phyloP scores from a whole-genome alignment of 2,797 vertebrate species.

The Centroberyx gerrardi region DNA sequence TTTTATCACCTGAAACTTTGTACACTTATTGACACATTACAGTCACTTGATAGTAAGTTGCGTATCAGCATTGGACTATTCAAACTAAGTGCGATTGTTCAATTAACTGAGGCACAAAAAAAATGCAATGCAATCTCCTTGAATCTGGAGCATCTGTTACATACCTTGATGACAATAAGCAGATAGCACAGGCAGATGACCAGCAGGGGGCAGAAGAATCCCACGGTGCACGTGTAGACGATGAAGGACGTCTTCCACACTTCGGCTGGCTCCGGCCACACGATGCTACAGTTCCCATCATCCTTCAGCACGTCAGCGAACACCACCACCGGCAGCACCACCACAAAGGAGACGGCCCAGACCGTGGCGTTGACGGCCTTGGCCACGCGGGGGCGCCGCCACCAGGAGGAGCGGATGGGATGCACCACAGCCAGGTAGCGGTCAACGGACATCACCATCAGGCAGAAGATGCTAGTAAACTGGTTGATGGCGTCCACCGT shows the following conservation, averaged over 20 bases:
- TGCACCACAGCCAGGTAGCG: conserved; percentile 96
- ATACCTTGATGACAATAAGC: conserved; percentile 92
- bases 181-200: conserved; percentile 97
- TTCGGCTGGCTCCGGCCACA: conserved; percentile 93
- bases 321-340: conserved; percentile 92
- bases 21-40: no score
- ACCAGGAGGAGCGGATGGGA: conserved; percentile 91
- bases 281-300: conserved; percentile 93
- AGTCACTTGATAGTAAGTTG: no score
- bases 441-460: conserved; percentile 96
- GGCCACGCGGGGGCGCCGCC: conserved; percentile 92
- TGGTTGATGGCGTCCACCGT: conserved; percentile 96
- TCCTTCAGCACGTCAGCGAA: conserved; percentile 92
- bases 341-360: conserved; percentile 92
- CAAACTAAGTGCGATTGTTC: no score
- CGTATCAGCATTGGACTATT: no score
- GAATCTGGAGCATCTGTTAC: no score
- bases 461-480: conserved; percentile 97
- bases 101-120: no score
- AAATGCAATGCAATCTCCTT: no score
- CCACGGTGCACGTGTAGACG: conserved; percentile 91
- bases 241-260: conserved; percentile 94
- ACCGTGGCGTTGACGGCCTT: conserved; percentile 90
- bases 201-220: conserved; percentile 93
- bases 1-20: no score